These are phyloP conservation scores for Hybos culiciformis DNA, from an alignment of 2,888 invertebrate species.

Conservation along the genomic window DNA sequence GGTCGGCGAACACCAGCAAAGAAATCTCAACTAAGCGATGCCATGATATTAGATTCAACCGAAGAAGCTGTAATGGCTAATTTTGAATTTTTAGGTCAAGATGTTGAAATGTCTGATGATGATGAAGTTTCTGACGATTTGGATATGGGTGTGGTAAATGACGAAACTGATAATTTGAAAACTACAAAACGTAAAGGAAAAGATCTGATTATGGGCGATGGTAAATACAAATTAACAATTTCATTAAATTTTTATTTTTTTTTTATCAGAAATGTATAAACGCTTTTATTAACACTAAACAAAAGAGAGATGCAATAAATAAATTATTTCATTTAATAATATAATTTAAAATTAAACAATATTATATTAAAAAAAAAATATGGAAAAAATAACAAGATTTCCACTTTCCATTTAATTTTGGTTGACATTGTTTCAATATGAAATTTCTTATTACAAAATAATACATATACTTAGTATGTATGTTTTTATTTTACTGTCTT, in stretches of 20 bases:
- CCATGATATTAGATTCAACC: constrained; percentile 63
- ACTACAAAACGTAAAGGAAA: constrained; percentile 37
- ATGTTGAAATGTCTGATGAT: constrained; percentile 81
- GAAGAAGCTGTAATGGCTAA: constrained; percentile 92
- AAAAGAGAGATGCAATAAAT: constrained; percentile 2
- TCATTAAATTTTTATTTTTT: not conserved
- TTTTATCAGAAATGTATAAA: no score
- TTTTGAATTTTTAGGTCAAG: constrained; percentile 83
- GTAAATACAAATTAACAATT: constrained; percentile 19
- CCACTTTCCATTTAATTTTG: no score
- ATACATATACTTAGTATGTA: no score
- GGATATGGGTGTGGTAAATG: constrained; percentile 48
- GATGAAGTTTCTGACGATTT: constrained; percentile 61
- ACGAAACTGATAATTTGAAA: constrained; percentile 41
- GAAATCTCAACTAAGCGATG: constrained; percentile 52
- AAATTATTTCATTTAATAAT: constrained; percentile 11
- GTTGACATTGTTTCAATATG: no score
- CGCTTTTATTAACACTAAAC: constrained; percentile 7
- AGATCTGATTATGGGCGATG: constrained; percentile 34
- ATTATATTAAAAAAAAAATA: no score
- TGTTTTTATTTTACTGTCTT: no score
- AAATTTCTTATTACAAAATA: no score
- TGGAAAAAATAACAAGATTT: no score
- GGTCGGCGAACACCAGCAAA: constrained; percentile 47
- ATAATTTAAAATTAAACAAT: no score